Evolutionary conservation across 2,797 vertebrate species (phyloP), one percentile per base, ranked within the genome.

Genomic region (Enteromius anoplus): DNA sequence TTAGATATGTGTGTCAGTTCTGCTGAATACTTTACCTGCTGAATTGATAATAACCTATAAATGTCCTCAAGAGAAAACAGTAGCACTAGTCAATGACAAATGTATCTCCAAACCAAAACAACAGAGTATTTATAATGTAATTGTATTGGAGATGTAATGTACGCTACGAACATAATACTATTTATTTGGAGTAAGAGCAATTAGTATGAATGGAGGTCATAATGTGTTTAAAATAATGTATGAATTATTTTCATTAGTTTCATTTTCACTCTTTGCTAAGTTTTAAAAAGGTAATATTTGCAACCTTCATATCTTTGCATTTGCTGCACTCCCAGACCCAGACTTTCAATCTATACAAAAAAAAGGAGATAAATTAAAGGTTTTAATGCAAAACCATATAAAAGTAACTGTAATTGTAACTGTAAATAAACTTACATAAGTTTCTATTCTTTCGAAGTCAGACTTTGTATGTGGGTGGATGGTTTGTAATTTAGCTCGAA

Each of bases 31-130:
- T 17, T 75, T 29, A n/a, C 5, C 17, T 26, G n/a, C 70, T 47
- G 17, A 64, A 29, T 8, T 42, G 73, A 26, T 76, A 17, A 42
- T 76, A 15, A 76, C 42, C 51, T 60, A 4, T 32, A 60, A 60
- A 60, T 45, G 66, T 26, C 49, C 64, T 53, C 23, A 45, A 29
- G 47, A 55, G n/a, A 21, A 69, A 69, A 69, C 23, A 8, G 19
- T 53, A 80, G 68, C 47, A 37, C 45, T 68, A 37, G 40, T 55
- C 14, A 55, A 42, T 69, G n/a, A 79, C 69, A 55, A 37, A 14
- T 40, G 9, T 42, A 34, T 51, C 29, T 80, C 62, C 60, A 34
- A 49, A 62, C 15, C 5, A 14, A 64, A 34, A 51, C 6, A 23
- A 15, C 32, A 65, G 3, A 40, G n/a, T 75, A 60, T 60, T 40